A percentile compares a stretch with the other conserved stretches of the same genome.
Conservation (phyloP, 2,113 vertebrate species). For the Panurus biarmicus region DNA sequence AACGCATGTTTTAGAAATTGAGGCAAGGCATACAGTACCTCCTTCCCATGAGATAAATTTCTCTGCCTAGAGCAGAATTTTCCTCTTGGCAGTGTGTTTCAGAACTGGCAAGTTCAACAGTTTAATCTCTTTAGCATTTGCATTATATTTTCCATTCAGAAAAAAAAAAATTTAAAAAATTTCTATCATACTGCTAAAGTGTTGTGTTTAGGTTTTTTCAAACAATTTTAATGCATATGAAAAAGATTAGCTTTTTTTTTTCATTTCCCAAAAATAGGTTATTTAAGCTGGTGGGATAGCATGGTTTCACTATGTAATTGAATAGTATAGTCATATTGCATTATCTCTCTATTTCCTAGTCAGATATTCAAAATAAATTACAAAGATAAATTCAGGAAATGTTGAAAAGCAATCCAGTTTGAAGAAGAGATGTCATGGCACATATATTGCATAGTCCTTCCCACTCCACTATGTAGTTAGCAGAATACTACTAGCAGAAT, state of each 20-base stretch:
- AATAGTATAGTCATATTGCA: not conserved
- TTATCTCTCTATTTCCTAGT: not conserved
- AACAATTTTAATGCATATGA: not conserved
- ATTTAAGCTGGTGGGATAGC: not conserved
- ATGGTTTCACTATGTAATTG: not conserved
- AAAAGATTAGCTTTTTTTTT: not conserved
- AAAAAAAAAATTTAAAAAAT: not conserved
- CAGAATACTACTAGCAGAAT: not conserved
- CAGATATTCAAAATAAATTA: not conserved
- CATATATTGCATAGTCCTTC: not conserved
- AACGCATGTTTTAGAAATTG: slow-evolving; percentile 38
- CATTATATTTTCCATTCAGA: not conserved
- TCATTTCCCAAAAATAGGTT: not conserved
- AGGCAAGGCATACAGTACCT: not conserved
- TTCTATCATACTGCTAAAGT: not conserved
- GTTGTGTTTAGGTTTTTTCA: not conserved
- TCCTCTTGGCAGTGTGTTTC: not conserved
- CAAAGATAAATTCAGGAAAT: not conserved
- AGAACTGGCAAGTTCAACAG: not conserved
- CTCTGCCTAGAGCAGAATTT: slow-evolving; percentile 31
- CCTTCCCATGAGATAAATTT: slow-evolving; percentile 32
- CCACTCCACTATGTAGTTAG: not conserved
- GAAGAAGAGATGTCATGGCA: not conserved
- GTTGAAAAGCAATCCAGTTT: not conserved
- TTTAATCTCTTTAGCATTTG: slow-evolving; percentile 24